Conservation (phyloP, 2,113 vertebrate genomes). For the Mola mola region DNA sequence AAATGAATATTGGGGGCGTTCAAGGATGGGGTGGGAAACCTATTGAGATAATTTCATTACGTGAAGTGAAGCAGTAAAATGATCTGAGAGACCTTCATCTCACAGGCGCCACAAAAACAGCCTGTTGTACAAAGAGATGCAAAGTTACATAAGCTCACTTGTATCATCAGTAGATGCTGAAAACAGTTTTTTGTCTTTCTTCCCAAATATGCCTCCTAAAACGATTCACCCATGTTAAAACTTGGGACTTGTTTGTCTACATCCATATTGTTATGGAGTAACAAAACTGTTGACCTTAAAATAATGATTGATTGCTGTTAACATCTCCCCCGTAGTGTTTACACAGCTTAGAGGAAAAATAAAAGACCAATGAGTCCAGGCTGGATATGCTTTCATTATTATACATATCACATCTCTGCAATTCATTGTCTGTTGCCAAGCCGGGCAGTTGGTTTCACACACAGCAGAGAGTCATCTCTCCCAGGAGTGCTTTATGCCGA, state of each 20-base stretch:
- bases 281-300: slow-evolving; percentile 47
- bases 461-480: slow-evolving; percentile 50
- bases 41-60: slow-evolving; percentile 53
- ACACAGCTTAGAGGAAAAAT: slow-evolving; percentile 38
- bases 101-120: background rate
- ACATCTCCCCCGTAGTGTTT: slow-evolving; percentile 41
- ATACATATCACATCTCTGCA: slow-evolving; percentile 68
- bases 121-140: slow-evolving; percentile 36
- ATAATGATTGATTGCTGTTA: slow-evolving; percentile 25
- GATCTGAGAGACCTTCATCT: slow-evolving; percentile 36
- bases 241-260: background rate
- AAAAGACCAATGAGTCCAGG: slow-evolving; percentile 25
- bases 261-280: slow-evolving; percentile 13
- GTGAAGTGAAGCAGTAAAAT: slow-evolving; percentile 36
- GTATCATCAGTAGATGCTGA: background rate
- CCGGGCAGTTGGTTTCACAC: slow-evolving; percentile 43
- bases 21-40: slow-evolving; percentile 19
- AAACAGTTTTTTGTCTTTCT: too few relatives aligned
- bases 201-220: too few relatives aligned
- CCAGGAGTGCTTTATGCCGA: slow-evolving; percentile 45
- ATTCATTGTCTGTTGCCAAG: slow-evolving; percentile 61
- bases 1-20: slow-evolving; percentile 29
- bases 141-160: slow-evolving; percentile 11
- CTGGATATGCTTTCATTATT: slow-evolving; percentile 67
- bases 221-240: slow-evolving; percentile 1